Evolutionary conservation across 2,888 invertebrate genomes (phyloP), one percentile per base, ranked within the genome.

Genomic region (Himalopsyche tibetana): DNA sequence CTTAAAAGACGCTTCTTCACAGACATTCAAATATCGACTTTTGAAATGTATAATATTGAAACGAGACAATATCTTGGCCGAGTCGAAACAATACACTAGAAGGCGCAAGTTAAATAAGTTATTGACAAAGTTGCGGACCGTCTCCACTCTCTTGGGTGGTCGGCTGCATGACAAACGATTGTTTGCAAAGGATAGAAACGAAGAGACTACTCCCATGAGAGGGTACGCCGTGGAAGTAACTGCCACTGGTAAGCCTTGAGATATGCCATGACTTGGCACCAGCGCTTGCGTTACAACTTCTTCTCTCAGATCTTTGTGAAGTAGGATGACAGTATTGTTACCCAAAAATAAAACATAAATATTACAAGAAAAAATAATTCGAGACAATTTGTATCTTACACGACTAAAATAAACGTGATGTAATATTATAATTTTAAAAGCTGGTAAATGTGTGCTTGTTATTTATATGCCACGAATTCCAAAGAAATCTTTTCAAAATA

Each of bases 31-130:
- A 63, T 19, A 19, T 63, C 63, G 63, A 63, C 63, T 63, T 63
- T 63, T 28, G 63, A 63, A 63, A 19, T 63, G 63, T 63, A 63
- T 63, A 9, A 63, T 19, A 63, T 63, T 63, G 63, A 63, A 63
- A 63, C 28, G 63, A 63, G 63, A 56, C 38, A 56, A 28, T 56
- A 82, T 36, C 42, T 56, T 45, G 55, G 83, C 38, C 80, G 82
- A 85, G 84, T 85, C 83, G 84, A 83, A 85, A 88, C 87, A 88
- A 88, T 86, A 86, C 82, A 87, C 19, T 19, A 11, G 63, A 28
- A 63, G 63, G 87, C 55, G 82, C 84, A 88, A 88, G 85, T 87
- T 87, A 87, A 87, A 87, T 88, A 88, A 88, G 88, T 86, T 88
- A 88, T 88, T 80, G 88, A 56, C 83, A 87, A 88, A 88, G 87